Conservation (phyloP, 2,888 invertebrate genomes). For the Bombylius major region DNA sequence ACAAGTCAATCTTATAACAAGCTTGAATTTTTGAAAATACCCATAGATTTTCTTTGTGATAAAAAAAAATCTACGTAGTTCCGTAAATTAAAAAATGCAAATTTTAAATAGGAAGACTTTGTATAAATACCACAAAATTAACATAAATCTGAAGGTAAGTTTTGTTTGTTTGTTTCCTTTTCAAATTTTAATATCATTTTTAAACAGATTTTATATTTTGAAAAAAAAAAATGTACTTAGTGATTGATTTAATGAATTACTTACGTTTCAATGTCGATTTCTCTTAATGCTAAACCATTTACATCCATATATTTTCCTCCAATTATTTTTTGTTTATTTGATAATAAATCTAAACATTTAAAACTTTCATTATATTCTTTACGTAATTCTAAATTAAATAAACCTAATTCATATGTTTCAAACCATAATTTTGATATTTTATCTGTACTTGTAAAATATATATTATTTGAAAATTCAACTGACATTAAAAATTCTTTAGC, state of each 20-base stretch:
- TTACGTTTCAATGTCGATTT: constrained; percentile 31
- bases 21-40: no score
- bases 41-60: no score
- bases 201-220: no score
- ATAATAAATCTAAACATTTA: constrained; percentile 24
- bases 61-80: no score
- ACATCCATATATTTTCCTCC: constrained; percentile 29
- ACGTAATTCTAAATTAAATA: constrained; percentile 24
- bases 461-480: constrained; percentile 26
- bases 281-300: constrained; percentile 23
- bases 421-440: constrained; percentile 28
- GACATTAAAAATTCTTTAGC: constrained; percentile 26
- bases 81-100: no score
- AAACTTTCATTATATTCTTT: constrained; percentile 23
- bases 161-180: no score
- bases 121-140: no score
- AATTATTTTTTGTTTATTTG: constrained; percentile 22
- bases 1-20: no score
- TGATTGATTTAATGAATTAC: not conserved
- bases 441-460: constrained; percentile 25
- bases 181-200: no score
- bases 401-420: constrained; percentile 26
- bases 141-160: no score
- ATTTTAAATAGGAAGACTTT: no score
- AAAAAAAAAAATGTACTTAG: no score